These are phyloP conservation scores for Phrynocephalus forsythii DNA, from an alignment of 2,797 vertebrate genomes.

Conservation along the genomic window DNA sequence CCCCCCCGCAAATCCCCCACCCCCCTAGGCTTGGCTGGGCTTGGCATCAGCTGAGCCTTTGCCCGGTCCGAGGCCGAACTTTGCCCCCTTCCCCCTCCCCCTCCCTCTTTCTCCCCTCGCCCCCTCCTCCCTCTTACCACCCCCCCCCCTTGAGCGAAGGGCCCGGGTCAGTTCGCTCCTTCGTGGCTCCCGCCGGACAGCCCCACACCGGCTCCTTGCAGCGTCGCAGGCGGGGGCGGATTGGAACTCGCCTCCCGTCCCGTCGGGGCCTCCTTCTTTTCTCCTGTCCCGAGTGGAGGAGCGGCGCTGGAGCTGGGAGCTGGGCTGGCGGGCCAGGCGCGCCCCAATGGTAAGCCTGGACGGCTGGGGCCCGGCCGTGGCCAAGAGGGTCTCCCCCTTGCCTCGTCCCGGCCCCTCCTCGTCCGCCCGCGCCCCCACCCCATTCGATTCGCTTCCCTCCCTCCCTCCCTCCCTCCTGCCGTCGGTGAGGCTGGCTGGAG, in stretches of 20 bases:
- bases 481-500: too few species aligned
- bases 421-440: too few species aligned
- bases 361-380: too few species aligned
- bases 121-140: conserved; percentile 17
- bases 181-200: conserved; percentile 83
- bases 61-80: too few species aligned
- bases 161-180: conserved; percentile 63
- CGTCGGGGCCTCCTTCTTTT: conserved; percentile 1
- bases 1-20: too few species aligned
- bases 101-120: background rate
- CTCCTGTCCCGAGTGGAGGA: conserved; percentile 55
- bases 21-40: too few species aligned
- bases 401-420: too few species aligned
- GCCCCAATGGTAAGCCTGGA: conserved; percentile 82
- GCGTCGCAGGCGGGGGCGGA: conserved; percentile 47
- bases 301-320: conserved; percentile 75
- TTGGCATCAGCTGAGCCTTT: too few species aligned
- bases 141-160: background rate
- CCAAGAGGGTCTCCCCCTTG: too few species aligned
- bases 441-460: too few species aligned
- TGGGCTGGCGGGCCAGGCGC: conserved; percentile 56
- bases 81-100: background rate
- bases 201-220: conserved; percentile 76
- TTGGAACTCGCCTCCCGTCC: conserved; percentile 80
- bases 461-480: too few species aligned